A percentile compares a stretch with the other conserved stretches of the same genome.
phyloP scores from a whole-genome alignment of 2,888 invertebrate genomes.

The Folsomia candida region DNA sequence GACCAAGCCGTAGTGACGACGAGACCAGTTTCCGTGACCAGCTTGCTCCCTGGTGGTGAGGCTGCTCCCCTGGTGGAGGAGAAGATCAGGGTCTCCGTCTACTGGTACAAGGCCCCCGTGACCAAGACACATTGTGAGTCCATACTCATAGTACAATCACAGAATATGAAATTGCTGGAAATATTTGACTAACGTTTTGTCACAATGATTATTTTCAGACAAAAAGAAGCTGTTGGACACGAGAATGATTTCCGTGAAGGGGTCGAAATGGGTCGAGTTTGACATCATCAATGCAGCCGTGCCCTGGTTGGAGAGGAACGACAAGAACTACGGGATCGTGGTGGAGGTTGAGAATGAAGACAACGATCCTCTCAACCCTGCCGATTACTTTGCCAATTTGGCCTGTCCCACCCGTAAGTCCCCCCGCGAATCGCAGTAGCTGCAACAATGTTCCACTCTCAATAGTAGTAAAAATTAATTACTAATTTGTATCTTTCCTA shows the following conservation, averaged over 20 bases:
- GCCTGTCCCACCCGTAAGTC: not conserved
- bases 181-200: not conserved
- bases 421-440: no score
- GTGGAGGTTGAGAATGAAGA: slow-evolving; percentile 62
- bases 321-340: slow-evolving; percentile 57
- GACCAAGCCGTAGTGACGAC: not conserved
- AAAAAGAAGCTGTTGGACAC: slow-evolving; percentile 58
- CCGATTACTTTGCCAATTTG: slow-evolving; percentile 33
- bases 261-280: slow-evolving; percentile 57
- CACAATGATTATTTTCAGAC: slow-evolving; percentile 51
- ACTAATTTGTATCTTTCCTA: not conserved
- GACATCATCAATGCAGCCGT: slow-evolving; percentile 57
- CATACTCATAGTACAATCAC: no score
- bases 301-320: slow-evolving; percentile 54
- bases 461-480: not conserved
- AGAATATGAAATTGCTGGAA: not conserved
- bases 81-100: slow-evolving; percentile 61
- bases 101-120: slow-evolving; percentile 61
- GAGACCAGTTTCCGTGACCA: slow-evolving; percentile 16
- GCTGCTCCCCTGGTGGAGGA: slow-evolving; percentile 57
- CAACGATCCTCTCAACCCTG: slow-evolving; percentile 45
- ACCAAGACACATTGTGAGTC: slow-evolving; percentile 61
- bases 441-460: no score
- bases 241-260: slow-evolving; percentile 55
- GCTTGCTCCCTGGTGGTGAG: slow-evolving; percentile 17